A percentile compares a stretch with the other conserved stretches of the same genome.
phyloP scores from a whole-genome alignment of 2,888 invertebrate species.

The Agrilus cyanescens region DNA sequence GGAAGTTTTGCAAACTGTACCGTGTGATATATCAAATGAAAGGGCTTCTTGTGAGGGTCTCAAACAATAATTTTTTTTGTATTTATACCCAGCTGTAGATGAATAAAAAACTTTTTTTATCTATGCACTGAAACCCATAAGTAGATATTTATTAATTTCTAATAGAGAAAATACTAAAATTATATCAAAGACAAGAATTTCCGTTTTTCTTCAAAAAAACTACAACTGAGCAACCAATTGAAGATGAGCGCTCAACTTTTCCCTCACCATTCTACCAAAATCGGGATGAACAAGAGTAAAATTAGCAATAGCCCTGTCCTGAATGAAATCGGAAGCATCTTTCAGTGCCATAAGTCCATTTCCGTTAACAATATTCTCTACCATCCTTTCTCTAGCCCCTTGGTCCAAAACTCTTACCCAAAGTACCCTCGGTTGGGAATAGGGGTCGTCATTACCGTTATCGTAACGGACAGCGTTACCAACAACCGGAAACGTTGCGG shows the following conservation, averaged over 20 bases:
- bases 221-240: too few species aligned
- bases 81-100: too few species aligned
- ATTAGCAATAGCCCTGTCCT: slow-evolving; percentile 72
- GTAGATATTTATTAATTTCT: too few species aligned
- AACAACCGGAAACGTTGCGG: slow-evolving; percentile 44
- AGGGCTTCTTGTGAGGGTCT: too few species aligned
- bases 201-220: too few species aligned
- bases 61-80: too few species aligned
- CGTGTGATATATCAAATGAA: too few species aligned
- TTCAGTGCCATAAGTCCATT: slow-evolving; percentile 45
- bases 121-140: too few species aligned
- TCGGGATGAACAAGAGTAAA: slow-evolving; percentile 72
- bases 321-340: slow-evolving; percentile 71
- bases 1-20: too few species aligned
- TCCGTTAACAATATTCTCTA: slow-evolving; percentile 58
- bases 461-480: slow-evolving; percentile 75
- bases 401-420: slow-evolving; percentile 69
- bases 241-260: slow-evolving; percentile 22
- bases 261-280: slow-evolving; percentile 59
- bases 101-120: too few species aligned
- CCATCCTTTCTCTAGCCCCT: slow-evolving; percentile 57
- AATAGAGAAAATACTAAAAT: too few species aligned
- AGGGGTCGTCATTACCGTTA: slow-evolving; percentile 83
- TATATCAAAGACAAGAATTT: too few species aligned
- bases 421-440: slow-evolving; percentile 69